phyloP scores from a whole-genome alignment of 2,113 vertebrate genomes.

The Amphiprion ocellaris region DNA sequence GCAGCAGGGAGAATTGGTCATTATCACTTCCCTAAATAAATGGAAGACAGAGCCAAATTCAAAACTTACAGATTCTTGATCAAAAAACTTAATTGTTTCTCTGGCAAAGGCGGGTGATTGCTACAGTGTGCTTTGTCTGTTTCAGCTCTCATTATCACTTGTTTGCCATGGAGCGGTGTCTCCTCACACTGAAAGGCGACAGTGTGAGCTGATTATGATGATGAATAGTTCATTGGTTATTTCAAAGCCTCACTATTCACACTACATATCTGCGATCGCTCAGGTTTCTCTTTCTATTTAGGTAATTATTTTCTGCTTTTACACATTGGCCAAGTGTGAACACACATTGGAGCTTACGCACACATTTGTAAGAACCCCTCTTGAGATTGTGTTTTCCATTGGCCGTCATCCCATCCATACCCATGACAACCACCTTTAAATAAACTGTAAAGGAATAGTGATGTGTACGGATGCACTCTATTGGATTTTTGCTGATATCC shows the following conservation, averaged over 20 bases:
- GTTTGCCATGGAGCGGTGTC: neutral
- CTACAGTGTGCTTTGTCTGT: neutral
- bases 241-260: neutral
- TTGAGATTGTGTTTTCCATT: too few species aligned
- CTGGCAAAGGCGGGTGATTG: neutral
- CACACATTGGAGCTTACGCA: too few species aligned
- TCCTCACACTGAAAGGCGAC: neutral
- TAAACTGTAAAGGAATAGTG: too few species aligned
- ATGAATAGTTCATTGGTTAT: neutral
- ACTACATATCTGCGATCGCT: neutral
- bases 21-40: slow-evolving; percentile 21
- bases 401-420: too few species aligned
- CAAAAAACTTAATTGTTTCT: neutral
- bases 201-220: neutral
- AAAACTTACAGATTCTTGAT: neutral
- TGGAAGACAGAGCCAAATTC: neutral
- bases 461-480: too few species aligned
- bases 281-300: neutral
- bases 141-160: slow-evolving; percentile 17
- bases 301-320: neutral
- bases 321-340: too few species aligned
- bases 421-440: too few species aligned
- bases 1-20: slow-evolving; percentile 10
- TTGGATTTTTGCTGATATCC: too few species aligned
- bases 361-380: too few species aligned